Evolutionary conservation across 1,140 invertebrate species (phyloP).

Genomic region (Calosoma granatense): DNA sequence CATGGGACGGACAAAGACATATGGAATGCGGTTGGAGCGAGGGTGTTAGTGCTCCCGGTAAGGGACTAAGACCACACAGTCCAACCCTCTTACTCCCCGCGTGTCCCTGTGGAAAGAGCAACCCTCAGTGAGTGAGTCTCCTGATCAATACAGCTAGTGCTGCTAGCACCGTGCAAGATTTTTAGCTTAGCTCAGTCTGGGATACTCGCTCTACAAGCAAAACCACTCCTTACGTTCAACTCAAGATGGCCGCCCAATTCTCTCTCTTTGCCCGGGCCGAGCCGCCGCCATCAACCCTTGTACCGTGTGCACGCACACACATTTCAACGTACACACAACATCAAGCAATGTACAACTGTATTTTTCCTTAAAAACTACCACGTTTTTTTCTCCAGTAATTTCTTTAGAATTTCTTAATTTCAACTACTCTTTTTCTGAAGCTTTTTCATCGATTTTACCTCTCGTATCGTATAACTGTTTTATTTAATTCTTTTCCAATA

Average conservation of each 20-base stretch:
- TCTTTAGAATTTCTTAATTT: too few relatives aligned
- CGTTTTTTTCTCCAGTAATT: too few relatives aligned
- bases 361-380: too few relatives aligned
- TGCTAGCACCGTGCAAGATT: constrained; percentile 8
- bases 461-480: too few relatives aligned
- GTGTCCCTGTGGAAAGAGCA: background rate
- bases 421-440: too few relatives aligned
- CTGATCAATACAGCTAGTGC: constrained; percentile 8
- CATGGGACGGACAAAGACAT: background rate
- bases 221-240: background rate
- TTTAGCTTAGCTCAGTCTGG: constrained; percentile 8
- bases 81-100: background rate
- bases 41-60: constrained; percentile 8
- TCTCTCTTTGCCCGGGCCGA: background rate
- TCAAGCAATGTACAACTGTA: too few relatives aligned
- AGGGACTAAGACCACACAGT: constrained; percentile 6
- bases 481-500: too few relatives aligned
- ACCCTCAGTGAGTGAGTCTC: background rate
- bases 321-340: too few relatives aligned
- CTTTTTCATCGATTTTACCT: too few relatives aligned
- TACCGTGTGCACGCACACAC: too few relatives aligned
- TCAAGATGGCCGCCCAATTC: constrained; percentile 3
- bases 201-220: background rate
- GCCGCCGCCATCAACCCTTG: too few relatives aligned
- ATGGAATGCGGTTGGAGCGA: background rate